Base-by-base conservation (phyloP, 2,888 invertebrate species). In the Ferdinandea cuprea region DNA sequence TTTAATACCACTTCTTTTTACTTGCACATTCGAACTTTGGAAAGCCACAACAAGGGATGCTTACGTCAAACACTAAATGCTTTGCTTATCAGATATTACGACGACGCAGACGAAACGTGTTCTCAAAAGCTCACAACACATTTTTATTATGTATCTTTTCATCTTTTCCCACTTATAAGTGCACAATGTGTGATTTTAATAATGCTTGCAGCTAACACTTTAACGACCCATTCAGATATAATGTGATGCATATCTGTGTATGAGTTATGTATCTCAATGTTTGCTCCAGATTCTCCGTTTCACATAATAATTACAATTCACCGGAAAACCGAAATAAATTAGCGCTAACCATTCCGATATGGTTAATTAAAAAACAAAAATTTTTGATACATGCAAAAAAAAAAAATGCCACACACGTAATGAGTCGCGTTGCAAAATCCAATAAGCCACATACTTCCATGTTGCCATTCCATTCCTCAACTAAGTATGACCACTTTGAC, bases 391-490 rank as follows among this genome's bases (percentile, higher is more conserved):
- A 42, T 6, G 13, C 4, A 50, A 40, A 40, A 40, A 21, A 50
- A 50, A 37, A 17, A 44, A 44, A 52, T n/a, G 17, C 40, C 13
- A n/a, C 13, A 46, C 6, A 42, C 8, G 15, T 7, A 58, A 69
- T 44, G 54, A 30, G 25, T 61, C 13, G 54, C 50, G 80, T 76
- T 81, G 56, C 76, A 81, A 76, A 71, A 76, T 81, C 46, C 65
- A 42, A 81, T 81, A 81, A 81, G 61, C 52, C 68, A 76, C 80
- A 79, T 61, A 66, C 59, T 59, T 79, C 66, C 66, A 59, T 54
- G 61, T 58, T 48, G 40, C 61, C 46, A 63, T 68, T 63, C 61
- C 46, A 63, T 68, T 63, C 58, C 48, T 71, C 54, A 35, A 25
- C 46, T 54, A 52, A 35, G 54, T 40, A 56, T 61, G 46, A 48